A percentile compares a stretch with the other conserved stretches of the same genome.
These are phyloP conservation scores for Gobius niger DNA, from an alignment of 2,113 vertebrate genomes.

Conservation along the genomic window DNA sequence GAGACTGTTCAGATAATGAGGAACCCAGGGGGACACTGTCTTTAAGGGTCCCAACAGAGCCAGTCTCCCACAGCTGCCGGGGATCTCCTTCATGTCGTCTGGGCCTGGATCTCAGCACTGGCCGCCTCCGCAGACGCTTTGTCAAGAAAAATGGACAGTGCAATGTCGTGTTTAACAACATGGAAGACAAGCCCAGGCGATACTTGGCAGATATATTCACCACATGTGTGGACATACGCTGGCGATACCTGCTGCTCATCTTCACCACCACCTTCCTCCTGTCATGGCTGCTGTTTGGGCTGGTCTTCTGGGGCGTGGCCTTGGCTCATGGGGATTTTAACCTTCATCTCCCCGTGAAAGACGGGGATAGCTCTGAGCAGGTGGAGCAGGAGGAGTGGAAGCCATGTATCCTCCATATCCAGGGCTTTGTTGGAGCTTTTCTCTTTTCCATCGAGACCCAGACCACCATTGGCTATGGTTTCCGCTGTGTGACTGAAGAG, in stretches of 20 bases:
- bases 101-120: constrained; percentile 62
- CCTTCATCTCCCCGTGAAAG: constrained; percentile 29
- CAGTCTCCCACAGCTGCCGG: constrained; percentile 77
- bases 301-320: constrained; percentile 91
- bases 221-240: constrained; percentile 94
- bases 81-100: constrained; percentile 53
- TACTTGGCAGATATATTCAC: constrained; percentile 97
- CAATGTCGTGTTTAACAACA: constrained; percentile 93
- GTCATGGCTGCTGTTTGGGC: constrained; percentile 90
- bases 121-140: constrained; percentile 88
- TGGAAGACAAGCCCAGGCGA: constrained; percentile 91
- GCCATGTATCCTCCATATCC: constrained; percentile 89
- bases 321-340: constrained; percentile 90
- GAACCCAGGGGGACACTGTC: constrained; percentile 79
- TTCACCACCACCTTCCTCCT: constrained; percentile 89
- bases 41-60: constrained; percentile 64
- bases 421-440: constrained; percentile 75
- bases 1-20: constrained; percentile 66
- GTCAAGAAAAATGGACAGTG: constrained; percentile 97
- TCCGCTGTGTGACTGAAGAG: constrained; percentile 76
- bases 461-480: constrained; percentile 78
- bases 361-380: constrained; percentile 14
- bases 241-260: constrained; percentile 92
- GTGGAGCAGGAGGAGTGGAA: constrained; percentile 63
- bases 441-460: constrained; percentile 80